Percentiles rank a stretch among this genome's conserved stretches.
These are phyloP conservation scores for Emys orbicularis DNA, from an alignment of 2,797 vertebrate species.

Conservation along the genomic window DNA sequence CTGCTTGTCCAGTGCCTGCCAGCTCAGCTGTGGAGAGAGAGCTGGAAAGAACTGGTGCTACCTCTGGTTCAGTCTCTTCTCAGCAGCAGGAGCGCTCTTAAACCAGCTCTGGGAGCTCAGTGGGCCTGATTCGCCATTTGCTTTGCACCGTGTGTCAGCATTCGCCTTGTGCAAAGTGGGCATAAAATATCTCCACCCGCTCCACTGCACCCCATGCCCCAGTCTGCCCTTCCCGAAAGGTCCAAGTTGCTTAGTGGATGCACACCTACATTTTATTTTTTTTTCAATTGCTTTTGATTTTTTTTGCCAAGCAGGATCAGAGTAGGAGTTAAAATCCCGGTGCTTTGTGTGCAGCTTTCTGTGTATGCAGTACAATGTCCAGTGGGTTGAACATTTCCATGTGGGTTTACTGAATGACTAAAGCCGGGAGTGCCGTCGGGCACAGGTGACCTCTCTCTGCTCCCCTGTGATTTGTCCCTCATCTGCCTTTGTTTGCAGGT, in stretches of 20 bases:
- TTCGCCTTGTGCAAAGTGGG: too few relatives aligned
- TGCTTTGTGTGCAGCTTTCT: background rate
- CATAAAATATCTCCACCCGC: background rate
- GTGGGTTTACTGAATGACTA: fast-evolving
- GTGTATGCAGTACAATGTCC: background rate
- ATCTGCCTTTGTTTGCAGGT: constrained; percentile 83
- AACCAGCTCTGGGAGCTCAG: background rate
- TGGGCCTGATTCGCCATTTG: background rate
- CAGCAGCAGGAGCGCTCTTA: fast-evolving
- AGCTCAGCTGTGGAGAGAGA: fast-evolving
- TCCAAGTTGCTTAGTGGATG: background rate
- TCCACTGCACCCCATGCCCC: background rate
- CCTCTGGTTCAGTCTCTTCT: background rate
- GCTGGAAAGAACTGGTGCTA: background rate
- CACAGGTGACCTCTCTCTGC: background rate
- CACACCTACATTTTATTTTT: background rate
- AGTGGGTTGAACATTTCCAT: background rate
- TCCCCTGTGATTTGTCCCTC: background rate
- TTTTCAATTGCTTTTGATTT: background rate
- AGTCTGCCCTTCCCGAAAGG: background rate
- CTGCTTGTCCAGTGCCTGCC: background rate
- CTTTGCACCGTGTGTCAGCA: background rate
- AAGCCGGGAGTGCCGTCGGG: fast-evolving
- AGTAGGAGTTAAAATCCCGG: background rate
- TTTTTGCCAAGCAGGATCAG: background rate